These are phyloP conservation scores for Aplodontia rufa DNA, from an alignment of 2,113 vertebrate genomes.

Conservation along the genomic window DNA sequence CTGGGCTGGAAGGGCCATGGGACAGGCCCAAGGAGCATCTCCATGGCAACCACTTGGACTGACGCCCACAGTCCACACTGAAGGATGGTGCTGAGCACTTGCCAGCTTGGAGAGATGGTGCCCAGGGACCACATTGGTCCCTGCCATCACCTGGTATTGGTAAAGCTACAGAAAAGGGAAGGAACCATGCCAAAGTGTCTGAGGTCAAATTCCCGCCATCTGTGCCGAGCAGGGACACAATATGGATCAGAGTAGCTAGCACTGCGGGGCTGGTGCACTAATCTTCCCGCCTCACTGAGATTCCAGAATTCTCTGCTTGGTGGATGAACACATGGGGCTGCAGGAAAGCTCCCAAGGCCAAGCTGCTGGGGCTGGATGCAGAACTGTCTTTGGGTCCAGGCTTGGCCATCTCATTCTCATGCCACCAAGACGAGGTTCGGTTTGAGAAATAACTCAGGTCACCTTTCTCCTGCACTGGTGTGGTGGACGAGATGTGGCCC, in stretches of 20 bases:
- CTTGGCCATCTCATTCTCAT: accelerated
- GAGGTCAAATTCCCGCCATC: neutral
- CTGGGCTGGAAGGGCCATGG: neutral
- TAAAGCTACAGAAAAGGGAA: neutral
- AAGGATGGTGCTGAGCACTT: neutral
- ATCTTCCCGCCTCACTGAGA: neutral
- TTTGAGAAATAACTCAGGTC: neutral
- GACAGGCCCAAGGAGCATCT: neutral
- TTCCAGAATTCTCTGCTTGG: neutral
- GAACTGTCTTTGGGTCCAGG: neutral
- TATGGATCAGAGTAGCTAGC: neutral
- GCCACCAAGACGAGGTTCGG: neutral
- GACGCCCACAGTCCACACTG: neutral
- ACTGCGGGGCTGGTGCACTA: neutral
- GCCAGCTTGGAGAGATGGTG: neutral
- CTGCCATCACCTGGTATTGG: neutral
- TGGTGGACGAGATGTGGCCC: neutral
- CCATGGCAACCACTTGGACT: neutral
- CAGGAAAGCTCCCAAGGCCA: neutral
- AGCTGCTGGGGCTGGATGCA: too few species aligned
- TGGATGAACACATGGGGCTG: neutral
- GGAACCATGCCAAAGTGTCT: neutral
- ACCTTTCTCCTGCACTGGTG: neutral
- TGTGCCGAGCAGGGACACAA: neutral
- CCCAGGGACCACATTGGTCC: neutral